Evolutionary conservation across 2,113 vertebrate species (phyloP).

Genomic region (Bettongia penicillata): DNA sequence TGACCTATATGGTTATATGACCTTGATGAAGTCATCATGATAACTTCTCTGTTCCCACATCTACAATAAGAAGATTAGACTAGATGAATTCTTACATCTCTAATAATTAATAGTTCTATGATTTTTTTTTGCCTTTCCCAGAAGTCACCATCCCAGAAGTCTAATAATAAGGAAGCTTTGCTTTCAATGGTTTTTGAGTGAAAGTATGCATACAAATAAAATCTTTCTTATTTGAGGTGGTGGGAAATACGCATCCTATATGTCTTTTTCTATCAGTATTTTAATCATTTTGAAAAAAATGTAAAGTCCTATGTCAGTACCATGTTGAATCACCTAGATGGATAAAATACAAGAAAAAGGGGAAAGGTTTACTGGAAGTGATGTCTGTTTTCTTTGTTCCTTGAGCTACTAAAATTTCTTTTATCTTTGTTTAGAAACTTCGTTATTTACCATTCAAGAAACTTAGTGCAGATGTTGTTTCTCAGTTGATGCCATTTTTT

Average conservation of each 20-base stretch:
- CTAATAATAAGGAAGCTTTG: conserved; percentile 64
- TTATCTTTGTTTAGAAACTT: conserved; percentile 28
- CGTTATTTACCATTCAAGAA: conserved; percentile 28
- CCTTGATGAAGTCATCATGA: not conserved
- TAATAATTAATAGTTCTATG: not conserved
- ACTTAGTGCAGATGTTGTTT: conserved; percentile 1
- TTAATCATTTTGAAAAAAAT: conserved; percentile 65
- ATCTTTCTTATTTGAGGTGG: conserved; percentile 29
- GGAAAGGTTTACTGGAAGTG: not conserved
- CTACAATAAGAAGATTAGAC: conserved; percentile 36
- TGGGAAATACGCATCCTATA: conserved; percentile 32
- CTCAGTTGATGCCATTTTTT: not conserved
- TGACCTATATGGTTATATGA: not conserved
- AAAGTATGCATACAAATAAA: conserved; percentile 64
- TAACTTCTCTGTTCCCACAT: not conserved
- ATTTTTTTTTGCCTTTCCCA: conserved; percentile 50
- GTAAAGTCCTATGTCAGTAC: conserved; percentile 13
- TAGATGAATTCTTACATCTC: conserved; percentile 29
- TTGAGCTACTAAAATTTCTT: not conserved
- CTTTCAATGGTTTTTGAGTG: conserved; percentile 62
- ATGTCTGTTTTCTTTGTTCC: not conserved
- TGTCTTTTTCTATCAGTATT: conserved; percentile 46
- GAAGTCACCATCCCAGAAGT: conserved; percentile 54
- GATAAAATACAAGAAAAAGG: conserved; percentile 26
- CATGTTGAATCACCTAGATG: conserved; percentile 24